Percentiles rank a stretch among this genome's conserved stretches.
Conservation (phyloP, 2,113 vertebrate genomes). For the Antigone vipio region DNA sequence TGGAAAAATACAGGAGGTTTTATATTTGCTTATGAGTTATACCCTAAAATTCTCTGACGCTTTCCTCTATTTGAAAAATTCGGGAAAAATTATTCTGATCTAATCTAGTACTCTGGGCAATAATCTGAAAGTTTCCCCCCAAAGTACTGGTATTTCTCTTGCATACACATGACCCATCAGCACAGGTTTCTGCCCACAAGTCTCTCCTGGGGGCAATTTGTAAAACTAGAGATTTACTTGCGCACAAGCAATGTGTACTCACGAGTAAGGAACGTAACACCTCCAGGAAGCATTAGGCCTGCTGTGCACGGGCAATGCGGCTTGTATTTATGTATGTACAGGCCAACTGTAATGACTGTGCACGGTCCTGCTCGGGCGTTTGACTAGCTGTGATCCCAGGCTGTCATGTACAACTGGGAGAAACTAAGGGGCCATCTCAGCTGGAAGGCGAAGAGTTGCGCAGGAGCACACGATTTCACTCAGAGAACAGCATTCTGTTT, state of each 20-base stretch:
- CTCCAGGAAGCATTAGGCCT: background rate
- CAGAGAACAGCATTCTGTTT: background rate
- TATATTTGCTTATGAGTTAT: background rate
- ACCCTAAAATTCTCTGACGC: background rate
- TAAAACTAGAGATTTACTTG: background rate
- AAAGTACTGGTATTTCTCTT: background rate
- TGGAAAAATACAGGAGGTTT: background rate
- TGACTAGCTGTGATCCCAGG: background rate
- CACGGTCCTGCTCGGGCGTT: background rate
- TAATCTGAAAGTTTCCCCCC: background rate
- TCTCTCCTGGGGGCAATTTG: background rate
- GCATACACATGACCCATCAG: background rate
- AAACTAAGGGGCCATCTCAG: background rate
- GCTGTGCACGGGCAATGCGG: background rate
- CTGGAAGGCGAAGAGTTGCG: background rate
- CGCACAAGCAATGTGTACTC: background rate
- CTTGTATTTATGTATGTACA: background rate
- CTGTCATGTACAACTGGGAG: background rate
- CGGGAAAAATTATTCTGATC: background rate
- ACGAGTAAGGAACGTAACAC: fast-evolving
- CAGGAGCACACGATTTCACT: background rate
- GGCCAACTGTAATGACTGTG: fast-evolving
- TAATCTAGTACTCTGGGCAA: background rate
- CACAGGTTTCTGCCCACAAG: background rate
- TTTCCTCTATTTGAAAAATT: background rate